Conservation (phyloP, 2,888 invertebrate species). For the Baccha elongata region DNA sequence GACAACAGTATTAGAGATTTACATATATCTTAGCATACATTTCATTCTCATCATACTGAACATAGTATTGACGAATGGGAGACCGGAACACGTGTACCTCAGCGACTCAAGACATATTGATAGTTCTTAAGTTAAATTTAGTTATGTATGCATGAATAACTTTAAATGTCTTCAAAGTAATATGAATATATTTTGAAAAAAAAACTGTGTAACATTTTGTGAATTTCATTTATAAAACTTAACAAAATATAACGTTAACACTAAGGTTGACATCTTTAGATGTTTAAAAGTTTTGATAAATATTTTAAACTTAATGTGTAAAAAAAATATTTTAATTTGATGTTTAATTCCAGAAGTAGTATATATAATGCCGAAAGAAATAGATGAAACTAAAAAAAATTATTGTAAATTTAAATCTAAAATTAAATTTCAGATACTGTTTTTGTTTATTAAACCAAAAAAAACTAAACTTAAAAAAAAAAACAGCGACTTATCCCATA, state of each 20-base stretch:
- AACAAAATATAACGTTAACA: constrained; percentile 24
- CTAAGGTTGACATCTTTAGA: constrained; percentile 53
- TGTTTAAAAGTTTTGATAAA: constrained; percentile 63
- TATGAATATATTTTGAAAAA: constrained; percentile 11
- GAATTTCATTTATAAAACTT: constrained; percentile 38
- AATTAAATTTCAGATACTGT: constrained; percentile 11
- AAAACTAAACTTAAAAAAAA: not conserved
- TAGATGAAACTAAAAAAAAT: not conserved
- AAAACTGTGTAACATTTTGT: constrained; percentile 33
- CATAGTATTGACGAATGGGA: constrained; percentile 60
- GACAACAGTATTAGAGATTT: constrained; percentile 27
- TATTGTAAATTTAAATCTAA: constrained; percentile 32
- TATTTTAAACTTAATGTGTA: constrained; percentile 53
- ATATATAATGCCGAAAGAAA: not conserved
- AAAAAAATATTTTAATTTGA: constrained; percentile 40
- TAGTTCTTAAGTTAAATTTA: constrained; percentile 60
- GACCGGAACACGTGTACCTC: constrained; percentile 81
- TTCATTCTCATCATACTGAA: constrained; percentile 56
- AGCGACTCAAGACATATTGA: constrained; percentile 77
- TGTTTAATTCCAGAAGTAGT: constrained; percentile 25
- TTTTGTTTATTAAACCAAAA: constrained; percentile 41
- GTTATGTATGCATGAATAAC: constrained; percentile 65
- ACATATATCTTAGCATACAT: constrained; percentile 32
- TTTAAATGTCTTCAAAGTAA: constrained; percentile 53
- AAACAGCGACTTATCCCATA: constrained; percentile 41